phyloP scores from a whole-genome alignment of 1,140 invertebrate species.

The Rhopalosiphum maidis region DNA sequence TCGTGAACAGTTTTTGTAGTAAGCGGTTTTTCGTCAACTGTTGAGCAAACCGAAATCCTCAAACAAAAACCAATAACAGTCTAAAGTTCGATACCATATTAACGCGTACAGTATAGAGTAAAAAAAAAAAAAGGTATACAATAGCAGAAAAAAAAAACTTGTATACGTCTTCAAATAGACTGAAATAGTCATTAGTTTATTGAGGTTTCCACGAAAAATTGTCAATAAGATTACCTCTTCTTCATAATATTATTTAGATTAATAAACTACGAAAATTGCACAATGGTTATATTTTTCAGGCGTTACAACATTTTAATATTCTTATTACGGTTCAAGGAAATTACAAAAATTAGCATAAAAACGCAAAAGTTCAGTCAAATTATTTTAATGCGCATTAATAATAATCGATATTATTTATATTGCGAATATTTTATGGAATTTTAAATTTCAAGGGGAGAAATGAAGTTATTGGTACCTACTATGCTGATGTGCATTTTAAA shows the following conservation, averaged over 20 bases:
- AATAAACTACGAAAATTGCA: not conserved
- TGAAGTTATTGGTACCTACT: not conserved
- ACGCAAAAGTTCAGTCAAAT: not conserved
- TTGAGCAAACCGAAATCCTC: not conserved
- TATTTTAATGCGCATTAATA: constrained; percentile 9
- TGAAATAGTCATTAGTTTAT: not conserved
- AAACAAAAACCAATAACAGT: not conserved
- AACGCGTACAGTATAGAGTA: not conserved
- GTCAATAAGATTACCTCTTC: not conserved
- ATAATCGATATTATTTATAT: constrained; percentile 8
- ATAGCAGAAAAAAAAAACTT: not conserved
- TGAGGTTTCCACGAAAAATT: not conserved
- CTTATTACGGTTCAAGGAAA: not conserved
- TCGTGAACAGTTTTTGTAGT: not conserved
- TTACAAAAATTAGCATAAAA: constrained; percentile 8
- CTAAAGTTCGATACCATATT: not conserved
- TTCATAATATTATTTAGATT: not conserved
- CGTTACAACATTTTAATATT: not conserved
- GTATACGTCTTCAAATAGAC: not conserved
- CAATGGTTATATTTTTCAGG: not conserved
- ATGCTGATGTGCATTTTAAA: not conserved
- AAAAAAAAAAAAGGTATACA: not conserved
- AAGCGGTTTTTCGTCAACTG: not conserved
- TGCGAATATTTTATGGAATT: not conserved
- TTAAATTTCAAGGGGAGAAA: not conserved